Percentiles rank a stretch among this genome's conserved stretches.
phyloP scores from a whole-genome alignment of 1,140 invertebrate species.

The Spodoptera litura region DNA sequence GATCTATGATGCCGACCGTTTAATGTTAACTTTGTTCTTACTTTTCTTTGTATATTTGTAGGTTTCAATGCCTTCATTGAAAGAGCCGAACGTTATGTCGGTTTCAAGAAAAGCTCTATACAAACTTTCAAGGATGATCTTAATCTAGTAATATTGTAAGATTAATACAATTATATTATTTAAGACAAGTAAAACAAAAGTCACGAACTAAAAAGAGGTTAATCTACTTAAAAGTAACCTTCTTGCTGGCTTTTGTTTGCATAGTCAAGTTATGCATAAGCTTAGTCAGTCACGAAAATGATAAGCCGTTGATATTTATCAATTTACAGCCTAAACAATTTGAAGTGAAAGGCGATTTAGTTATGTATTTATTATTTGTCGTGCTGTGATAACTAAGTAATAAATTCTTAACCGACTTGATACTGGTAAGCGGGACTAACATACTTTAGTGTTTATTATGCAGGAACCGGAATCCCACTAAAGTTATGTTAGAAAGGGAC shows the following conservation, averaged over 20 bases:
- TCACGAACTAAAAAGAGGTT: constrained; percentile 14
- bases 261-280: not conserved
- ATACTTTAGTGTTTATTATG: constrained; percentile 32
- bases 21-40: no score
- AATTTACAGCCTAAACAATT: not conserved
- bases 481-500: constrained; percentile 32
- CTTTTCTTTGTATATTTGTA: no score
- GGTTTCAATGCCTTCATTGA: no score
- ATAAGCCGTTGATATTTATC: not conserved
- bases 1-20: no score
- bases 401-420: constrained; percentile 15
- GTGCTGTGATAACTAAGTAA: constrained; percentile 17
- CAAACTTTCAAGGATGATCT: no score
- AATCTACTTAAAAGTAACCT: constrained; percentile 2
- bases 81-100: no score
- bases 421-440: not conserved
- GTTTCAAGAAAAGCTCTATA: no score
- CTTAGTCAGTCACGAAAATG: constrained; percentile 1
- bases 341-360: constrained; percentile 31
- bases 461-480: constrained; percentile 12
- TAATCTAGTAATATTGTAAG: not conserved
- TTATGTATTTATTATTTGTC: not conserved
- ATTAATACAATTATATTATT: constrained; percentile 1
- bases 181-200: not conserved
- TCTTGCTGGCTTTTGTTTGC: not conserved